These are phyloP conservation scores for Podargus strigoides DNA, from an alignment of 2,797 vertebrate genomes.

Conservation along the genomic window DNA sequence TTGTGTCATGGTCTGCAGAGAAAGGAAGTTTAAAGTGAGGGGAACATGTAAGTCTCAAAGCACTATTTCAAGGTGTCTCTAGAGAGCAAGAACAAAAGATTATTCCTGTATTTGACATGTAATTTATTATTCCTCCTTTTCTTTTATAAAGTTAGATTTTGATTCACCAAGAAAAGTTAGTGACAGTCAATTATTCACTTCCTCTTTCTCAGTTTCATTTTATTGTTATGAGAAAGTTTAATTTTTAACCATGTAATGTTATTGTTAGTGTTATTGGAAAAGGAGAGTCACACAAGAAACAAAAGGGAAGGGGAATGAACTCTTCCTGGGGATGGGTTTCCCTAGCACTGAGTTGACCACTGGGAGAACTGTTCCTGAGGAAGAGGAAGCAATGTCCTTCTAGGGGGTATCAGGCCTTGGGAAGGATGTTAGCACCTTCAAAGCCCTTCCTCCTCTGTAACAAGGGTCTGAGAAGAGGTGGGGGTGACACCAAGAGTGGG, in stretches of 20 bases:
- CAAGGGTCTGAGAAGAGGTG: not conserved
- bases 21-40: not conserved
- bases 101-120: not conserved
- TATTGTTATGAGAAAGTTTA: not conserved
- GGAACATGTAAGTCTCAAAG: not conserved
- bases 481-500: not conserved
- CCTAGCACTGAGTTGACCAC: not conserved
- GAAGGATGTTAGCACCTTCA: not conserved
- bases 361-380: not conserved
- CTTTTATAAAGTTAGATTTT: slow-evolving; percentile 7
- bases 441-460: not conserved
- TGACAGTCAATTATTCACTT: slow-evolving; percentile 1
- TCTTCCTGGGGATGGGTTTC: not conserved
- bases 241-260: slow-evolving; percentile 2
- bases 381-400: not conserved
- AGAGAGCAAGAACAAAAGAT: not conserved
- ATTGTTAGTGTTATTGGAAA: not conserved
- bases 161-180: slow-evolving; percentile 5
- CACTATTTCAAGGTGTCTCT: not conserved
- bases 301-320: not conserved
- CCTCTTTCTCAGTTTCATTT: not conserved
- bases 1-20: not conserved
- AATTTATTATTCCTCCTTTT: slow-evolving; percentile 40
- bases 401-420: not conserved
- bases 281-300: not conserved